phyloP scores from a whole-genome alignment of 2,797 vertebrate genomes.

The Rhynchotus rufescens region DNA sequence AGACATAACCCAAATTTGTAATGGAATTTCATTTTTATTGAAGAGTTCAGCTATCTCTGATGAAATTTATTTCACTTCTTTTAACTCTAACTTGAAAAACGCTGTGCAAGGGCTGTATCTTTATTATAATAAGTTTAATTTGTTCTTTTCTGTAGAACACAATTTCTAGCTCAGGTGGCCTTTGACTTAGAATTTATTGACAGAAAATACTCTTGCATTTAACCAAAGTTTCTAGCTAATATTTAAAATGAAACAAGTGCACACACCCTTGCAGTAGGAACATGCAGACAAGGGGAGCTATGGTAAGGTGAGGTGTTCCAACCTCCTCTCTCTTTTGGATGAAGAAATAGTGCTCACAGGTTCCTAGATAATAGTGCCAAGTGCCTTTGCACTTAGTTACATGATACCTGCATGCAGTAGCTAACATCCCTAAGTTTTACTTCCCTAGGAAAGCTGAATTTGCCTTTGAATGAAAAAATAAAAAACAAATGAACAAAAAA shows the following conservation, averaged over 20 bases:
- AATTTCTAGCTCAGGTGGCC: not conserved
- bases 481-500: not conserved
- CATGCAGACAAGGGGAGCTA: not conserved
- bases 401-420: too few species aligned
- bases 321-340: not conserved
- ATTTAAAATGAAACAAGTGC: not conserved
- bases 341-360: too few species aligned
- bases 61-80: not conserved
- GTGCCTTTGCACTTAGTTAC: too few species aligned
- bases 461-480: not conserved
- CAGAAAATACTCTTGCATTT: not conserved
- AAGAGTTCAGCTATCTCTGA: not conserved
- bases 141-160: not conserved
- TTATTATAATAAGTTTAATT: not conserved
- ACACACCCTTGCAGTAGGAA: not conserved
- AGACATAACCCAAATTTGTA: not conserved
- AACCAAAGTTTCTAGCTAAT: not conserved
- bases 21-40: not conserved
- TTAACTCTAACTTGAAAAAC: not conserved
- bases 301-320: not conserved
- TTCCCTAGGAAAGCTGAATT: not conserved
- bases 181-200: conserved; percentile 15
- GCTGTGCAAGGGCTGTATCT: not conserved
- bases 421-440: too few species aligned
- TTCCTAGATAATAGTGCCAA: too few species aligned